Evolutionary conservation across 2,113 vertebrate species (phyloP).

Genomic region (Myiopsitta monachus): DNA sequence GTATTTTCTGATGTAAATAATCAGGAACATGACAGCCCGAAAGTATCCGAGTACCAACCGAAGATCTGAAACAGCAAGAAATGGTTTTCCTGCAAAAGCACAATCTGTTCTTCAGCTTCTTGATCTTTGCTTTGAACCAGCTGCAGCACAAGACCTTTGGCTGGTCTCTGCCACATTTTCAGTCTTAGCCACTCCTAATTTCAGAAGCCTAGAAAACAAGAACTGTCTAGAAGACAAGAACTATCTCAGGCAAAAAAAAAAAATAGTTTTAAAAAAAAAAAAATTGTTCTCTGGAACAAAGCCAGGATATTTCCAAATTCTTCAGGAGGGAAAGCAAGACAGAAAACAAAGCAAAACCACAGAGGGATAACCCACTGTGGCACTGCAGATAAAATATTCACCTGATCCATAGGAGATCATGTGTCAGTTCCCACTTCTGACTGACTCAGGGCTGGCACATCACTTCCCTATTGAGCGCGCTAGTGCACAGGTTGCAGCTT

Average conservation of each 20-base stretch:
- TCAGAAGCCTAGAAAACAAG: background rate
- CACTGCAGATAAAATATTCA: background rate
- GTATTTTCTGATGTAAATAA: background rate
- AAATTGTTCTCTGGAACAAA: background rate
- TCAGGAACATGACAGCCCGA: background rate
- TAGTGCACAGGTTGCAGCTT: background rate
- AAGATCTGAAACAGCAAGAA: background rate
- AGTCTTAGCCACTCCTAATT: background rate
- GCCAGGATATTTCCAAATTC: background rate
- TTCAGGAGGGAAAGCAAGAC: background rate
- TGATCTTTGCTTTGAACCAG: background rate
- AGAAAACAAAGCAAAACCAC: background rate
- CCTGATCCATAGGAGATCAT: background rate
- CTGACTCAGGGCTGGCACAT: background rate
- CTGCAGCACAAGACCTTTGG: background rate
- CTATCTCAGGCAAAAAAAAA: background rate
- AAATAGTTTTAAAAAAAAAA: fast-evolving
- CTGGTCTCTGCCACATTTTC: background rate
- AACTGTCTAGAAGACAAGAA: background rate
- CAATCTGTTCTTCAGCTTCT: background rate
- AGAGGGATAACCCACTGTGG: background rate
- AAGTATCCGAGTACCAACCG: background rate
- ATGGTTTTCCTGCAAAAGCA: background rate
- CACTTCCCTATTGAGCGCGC: background rate
- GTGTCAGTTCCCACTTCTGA: background rate